Evolutionary conservation across 2,888 invertebrate species (phyloP).

Genomic region (Empis stercorea): DNA sequence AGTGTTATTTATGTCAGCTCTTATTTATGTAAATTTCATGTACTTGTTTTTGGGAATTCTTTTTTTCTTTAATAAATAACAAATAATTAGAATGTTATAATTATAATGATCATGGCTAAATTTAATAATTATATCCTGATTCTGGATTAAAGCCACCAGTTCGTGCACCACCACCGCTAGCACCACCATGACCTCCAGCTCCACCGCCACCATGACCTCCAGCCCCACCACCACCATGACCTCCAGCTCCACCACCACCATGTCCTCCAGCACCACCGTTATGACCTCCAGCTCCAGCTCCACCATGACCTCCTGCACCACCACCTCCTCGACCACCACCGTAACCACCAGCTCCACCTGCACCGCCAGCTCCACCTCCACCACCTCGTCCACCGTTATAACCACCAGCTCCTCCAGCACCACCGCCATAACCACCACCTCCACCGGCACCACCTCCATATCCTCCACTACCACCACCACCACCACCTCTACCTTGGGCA

Average conservation of each 20-base stretch:
- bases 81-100: too few species aligned
- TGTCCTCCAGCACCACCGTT: conserved; percentile 18
- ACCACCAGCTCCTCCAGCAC: conserved; percentile 21
- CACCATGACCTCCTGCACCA: conserved; percentile 15
- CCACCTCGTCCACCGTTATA: too few species aligned
- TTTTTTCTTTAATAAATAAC: too few species aligned
- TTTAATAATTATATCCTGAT: conserved; percentile 38
- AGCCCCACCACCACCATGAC: conserved; percentile 17
- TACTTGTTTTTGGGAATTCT: too few species aligned
- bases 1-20: too few species aligned
- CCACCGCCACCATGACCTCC: conserved; percentile 14
- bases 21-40: too few species aligned
- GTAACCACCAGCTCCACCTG: conserved; percentile 18
- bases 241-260: conserved; percentile 14
- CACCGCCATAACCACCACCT: conserved; percentile 19
- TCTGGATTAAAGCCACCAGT: conserved; percentile 37
- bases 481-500: conserved; percentile 23
- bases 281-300: conserved; percentile 11
- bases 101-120: too few species aligned
- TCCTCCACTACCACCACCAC: conserved; percentile 28
- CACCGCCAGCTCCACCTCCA: conserved; percentile 18
- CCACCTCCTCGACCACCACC: conserved; percentile 16
- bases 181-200: conserved; percentile 12
- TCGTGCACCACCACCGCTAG: conserved; percentile 24
- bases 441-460: conserved; percentile 24